phyloP scores from a whole-genome alignment of 2,888 invertebrate species.

The Nymphalis urticae region DNA sequence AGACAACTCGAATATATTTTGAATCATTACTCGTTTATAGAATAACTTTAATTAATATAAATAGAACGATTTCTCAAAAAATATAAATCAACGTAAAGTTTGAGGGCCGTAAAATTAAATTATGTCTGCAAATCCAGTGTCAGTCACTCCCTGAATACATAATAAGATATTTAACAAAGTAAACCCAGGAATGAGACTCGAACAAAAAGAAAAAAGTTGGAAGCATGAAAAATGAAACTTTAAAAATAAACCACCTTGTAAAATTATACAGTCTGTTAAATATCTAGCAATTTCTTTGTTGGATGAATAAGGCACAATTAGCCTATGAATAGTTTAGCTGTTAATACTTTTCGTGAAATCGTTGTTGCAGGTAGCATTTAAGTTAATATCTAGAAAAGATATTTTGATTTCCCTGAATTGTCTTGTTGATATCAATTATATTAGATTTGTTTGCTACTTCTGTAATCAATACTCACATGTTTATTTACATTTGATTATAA shows the following conservation, averaged over 20 bases:
- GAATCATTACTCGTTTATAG: neutral
- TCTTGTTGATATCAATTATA: neutral
- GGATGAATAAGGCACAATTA: conserved; percentile 4
- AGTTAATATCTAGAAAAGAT: neutral
- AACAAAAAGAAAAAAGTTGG: conserved; percentile 29
- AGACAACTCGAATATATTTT: neutral
- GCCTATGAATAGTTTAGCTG: conserved; percentile 3
- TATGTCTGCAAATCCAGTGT: conserved; percentile 36
- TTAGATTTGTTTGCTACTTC: neutral
- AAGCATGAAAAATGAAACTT: conserved; percentile 29
- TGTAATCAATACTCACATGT: neutral
- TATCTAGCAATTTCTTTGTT: conserved; percentile 8
- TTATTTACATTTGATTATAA: conserved; percentile 13
- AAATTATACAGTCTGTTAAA: conserved; percentile 10
- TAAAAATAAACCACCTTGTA: conserved; percentile 18
- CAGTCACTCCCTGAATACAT: conserved; percentile 38
- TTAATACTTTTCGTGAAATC: conserved; percentile 13
- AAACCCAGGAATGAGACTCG: conserved; percentile 32
- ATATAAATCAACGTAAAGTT: conserved; percentile 30
- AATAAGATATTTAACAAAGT: conserved; percentile 37
- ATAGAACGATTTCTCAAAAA: conserved; percentile 1
- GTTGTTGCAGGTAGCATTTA: conserved; percentile 9
- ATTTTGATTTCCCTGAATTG: neutral
- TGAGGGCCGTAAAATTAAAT: conserved; percentile 33
- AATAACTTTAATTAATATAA: conserved; percentile 2